phyloP scores from a whole-genome alignment of 1,140 invertebrate genomes.

The Cryptotermes secundus region DNA sequence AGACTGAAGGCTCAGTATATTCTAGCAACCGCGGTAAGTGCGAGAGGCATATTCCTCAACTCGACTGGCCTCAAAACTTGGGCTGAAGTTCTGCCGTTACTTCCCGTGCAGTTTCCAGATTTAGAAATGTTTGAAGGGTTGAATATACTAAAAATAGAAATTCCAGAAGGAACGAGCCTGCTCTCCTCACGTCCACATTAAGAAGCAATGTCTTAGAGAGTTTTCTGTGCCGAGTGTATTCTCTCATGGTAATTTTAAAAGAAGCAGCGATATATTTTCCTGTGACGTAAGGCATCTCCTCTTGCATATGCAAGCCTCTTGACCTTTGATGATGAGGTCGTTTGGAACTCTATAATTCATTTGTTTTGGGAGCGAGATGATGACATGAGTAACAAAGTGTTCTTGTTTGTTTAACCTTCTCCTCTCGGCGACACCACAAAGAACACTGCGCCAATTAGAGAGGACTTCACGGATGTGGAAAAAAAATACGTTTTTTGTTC shows the following conservation, averaged over 20 bases:
- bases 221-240: background rate
- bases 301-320: constrained; percentile 4
- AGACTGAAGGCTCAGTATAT: too few relatives aligned
- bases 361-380: background rate
- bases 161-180: too few relatives aligned
- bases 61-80: too few relatives aligned
- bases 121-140: too few relatives aligned
- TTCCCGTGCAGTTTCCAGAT: too few relatives aligned
- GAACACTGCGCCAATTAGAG: background rate
- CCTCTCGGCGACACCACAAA: constrained; percentile 2
- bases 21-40: too few relatives aligned
- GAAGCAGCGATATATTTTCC: background rate
- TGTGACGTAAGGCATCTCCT: constrained; percentile 7
- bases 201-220: too few relatives aligned
- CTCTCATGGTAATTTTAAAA: background rate
- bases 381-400: background rate
- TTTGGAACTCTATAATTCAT: background rate
- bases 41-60: too few relatives aligned
- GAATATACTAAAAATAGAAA: too few relatives aligned
- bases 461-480: background rate
- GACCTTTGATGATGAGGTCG: background rate
- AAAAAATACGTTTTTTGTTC: background rate
- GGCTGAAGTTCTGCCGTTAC: too few relatives aligned
- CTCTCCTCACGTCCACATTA: too few relatives aligned
- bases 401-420: background rate